Base-by-base conservation (phyloP, 1,140 invertebrate species). In the Aphis gossypii region DNA sequence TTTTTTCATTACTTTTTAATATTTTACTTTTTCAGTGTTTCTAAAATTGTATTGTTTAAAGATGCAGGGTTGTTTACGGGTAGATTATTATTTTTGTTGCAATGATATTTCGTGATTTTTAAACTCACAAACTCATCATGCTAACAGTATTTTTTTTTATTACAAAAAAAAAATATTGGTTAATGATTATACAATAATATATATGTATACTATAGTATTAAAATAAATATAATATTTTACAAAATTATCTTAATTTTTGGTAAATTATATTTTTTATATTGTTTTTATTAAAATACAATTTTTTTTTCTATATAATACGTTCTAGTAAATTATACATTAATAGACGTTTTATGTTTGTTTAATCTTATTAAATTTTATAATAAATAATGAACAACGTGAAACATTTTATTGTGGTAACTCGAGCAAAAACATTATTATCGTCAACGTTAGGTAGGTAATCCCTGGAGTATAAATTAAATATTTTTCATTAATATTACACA, bases 321-420 rank as follows among this genome's bases (percentile, higher is more conserved):
- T 35, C 11, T n/a, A 76, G 30, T 76, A 76, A n/a, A 76, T 3
- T 68, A 68, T 68, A 68, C 25, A 68, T 30, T 68, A 68, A 76
- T 76, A 76, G 30, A 18, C 30, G 18, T 23, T 76, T 76, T 76
- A 76, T 76, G 60, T 76, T 76, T 76, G 30, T n/a, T 76, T 76
- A 68, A 68, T 68, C 60, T 68, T 68, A 68, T 68, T 68, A 76
- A 76, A 76, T n/a, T 68, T n/a, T 35, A 76, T 76, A n/a, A 76
- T 76, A 76, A 76, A 76, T 76, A 76, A 76, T n/a, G 60, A 76
- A 76, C 60, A 76, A 76, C 30, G 60, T 76, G 60, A 76, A 76
- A n/a, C n/a, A 76, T 76, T 76, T 76, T 76, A 76, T n/a, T 76
- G 30, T 76, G 30, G 60, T 76, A n/a, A 76, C 60, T 76, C 60